These are phyloP conservation scores for Standfussiana lucernea DNA, from an alignment of 2,888 invertebrate genomes.

Conservation along the genomic window DNA sequence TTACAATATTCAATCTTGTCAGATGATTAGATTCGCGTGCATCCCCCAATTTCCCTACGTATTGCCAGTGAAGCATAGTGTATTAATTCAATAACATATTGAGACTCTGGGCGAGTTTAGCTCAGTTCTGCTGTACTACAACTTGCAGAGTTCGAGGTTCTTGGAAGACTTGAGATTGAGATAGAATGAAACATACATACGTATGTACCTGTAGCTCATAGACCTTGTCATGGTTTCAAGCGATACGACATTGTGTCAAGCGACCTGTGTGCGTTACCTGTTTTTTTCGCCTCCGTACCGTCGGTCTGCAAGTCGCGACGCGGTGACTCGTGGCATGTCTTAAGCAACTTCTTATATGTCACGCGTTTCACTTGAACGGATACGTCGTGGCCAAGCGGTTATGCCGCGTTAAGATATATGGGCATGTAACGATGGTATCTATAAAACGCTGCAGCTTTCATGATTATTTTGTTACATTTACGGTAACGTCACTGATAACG, in stretches of 20 bases:
- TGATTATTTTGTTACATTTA: neutral
- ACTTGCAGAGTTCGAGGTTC: slow-evolving; percentile 1
- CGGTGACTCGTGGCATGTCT: neutral
- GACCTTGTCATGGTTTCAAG: neutral
- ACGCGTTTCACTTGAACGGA: neutral
- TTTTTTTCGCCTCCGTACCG: neutral
- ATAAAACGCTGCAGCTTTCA: neutral
- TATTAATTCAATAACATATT: slow-evolving; percentile 43
- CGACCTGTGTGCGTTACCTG: neutral
- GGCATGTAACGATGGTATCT: neutral
- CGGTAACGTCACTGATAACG: neutral
- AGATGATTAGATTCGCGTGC: slow-evolving; percentile 43
- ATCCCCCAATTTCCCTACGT: neutral
- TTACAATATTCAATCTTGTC: slow-evolving; percentile 53
- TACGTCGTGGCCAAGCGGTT: neutral
- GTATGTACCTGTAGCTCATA: no score
- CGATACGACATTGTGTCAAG: neutral
- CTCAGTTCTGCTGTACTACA: slow-evolving; percentile 10
- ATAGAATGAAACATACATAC: neutral
- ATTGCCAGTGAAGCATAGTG: slow-evolving; percentile 20
- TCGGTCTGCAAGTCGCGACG: neutral
- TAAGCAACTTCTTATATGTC: neutral
- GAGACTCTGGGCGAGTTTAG: neutral
- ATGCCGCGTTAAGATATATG: neutral
- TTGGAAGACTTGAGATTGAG: neutral